Evolutionary conservation across 2,797 vertebrate genomes (phyloP).

Genomic region (Phoxinus dragarum): DNA sequence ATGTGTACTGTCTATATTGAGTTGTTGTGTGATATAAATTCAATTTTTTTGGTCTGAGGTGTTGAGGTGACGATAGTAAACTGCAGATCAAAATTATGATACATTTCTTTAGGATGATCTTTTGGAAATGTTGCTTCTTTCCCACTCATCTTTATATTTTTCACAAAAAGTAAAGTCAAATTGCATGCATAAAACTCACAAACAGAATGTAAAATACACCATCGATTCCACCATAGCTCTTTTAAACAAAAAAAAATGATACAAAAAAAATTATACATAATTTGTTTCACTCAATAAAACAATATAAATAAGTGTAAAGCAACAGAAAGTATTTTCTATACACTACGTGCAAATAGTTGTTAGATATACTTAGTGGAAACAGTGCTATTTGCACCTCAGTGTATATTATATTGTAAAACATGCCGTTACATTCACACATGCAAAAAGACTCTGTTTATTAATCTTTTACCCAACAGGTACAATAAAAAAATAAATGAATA

Average conservation of each 20-base stretch:
- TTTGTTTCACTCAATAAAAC: not conserved
- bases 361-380: too few relatives aligned
- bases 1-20: not conserved
- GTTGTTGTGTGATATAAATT: not conserved
- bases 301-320: too few relatives aligned
- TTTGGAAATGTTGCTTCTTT: not conserved
- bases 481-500: not conserved
- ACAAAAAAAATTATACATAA: too few relatives aligned
- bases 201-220: not conserved
- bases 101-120: too few relatives aligned
- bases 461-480: not conserved
- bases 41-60: not conserved
- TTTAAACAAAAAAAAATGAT: not conserved
- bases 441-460: not conserved
- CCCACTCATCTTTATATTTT: not conserved
- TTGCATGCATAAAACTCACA: not conserved
- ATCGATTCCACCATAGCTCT: not conserved
- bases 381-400: too few relatives aligned
- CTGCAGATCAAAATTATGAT: not conserved
- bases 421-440: not conserved
- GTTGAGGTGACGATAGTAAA: not conserved
- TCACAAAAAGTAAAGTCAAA: too few relatives aligned
- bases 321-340: too few relatives aligned
- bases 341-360: too few relatives aligned
- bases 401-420: too few relatives aligned